Evolutionary conservation across 1,140 invertebrate species (phyloP).

Genomic region (Schmidtea mediterranea): DNA sequence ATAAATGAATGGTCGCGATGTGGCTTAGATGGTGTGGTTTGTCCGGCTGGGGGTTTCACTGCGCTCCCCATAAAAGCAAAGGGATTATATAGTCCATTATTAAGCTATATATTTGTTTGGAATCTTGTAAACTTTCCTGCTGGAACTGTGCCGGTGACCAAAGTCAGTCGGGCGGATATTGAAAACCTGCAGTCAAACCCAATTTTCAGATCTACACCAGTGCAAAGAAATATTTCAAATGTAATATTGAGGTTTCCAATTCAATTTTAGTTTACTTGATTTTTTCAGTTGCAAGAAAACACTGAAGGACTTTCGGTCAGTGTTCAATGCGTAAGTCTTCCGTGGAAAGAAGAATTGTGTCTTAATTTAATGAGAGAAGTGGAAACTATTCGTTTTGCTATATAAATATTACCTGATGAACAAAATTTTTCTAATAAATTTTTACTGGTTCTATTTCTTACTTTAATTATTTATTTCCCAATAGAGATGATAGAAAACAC

Average conservation of each 20-base stretch:
- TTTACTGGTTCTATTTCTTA: too few species aligned
- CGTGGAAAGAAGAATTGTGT: constrained; percentile 15
- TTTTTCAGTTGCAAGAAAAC: constrained; percentile 4
- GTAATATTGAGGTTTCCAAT: too few species aligned
- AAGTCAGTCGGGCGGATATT: constrained; percentile 14
- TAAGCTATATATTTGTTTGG: constrained; percentile 10
- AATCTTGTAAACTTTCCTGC: constrained; percentile 19
- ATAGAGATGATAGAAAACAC: too few species aligned
- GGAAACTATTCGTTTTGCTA: too few species aligned
- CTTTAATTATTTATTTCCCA: too few species aligned
- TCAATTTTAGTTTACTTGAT: too few species aligned
- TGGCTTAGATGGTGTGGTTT: constrained; percentile 9
- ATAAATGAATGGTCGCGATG: constrained; percentile 2
- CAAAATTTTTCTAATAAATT: too few species aligned
- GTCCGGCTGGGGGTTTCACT: constrained; percentile 8
- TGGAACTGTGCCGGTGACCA: constrained; percentile 18
- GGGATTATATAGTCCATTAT: background rate
- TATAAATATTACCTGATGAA: too few species aligned
- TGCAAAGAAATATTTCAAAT: too few species aligned
- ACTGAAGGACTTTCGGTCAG: constrained; percentile 13
- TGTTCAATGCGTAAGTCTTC: constrained; percentile 15
- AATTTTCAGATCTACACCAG: too few species aligned
- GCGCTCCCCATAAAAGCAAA: constrained; percentile 5
- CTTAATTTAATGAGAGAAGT: constrained; percentile 16
- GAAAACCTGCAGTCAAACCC: too few species aligned